Base-by-base conservation (phyloP, 2,113 vertebrate genomes). In the Carollia perspicillata region DNA sequence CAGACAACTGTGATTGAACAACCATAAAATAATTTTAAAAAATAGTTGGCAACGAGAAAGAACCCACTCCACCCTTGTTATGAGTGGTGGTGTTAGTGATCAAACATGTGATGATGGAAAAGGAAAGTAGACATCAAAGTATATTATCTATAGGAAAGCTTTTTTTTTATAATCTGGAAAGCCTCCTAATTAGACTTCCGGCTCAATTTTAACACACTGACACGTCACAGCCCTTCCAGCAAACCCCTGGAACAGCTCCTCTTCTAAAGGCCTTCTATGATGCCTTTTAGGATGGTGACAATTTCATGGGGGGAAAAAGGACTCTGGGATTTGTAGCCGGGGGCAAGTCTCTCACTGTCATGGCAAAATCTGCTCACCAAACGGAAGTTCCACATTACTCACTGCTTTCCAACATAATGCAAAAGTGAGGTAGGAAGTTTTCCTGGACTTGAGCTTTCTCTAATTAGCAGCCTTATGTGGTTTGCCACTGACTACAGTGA, bases 91-190 rank as follows among this genome's bases (percentile, higher is more conserved):
- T 18, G 17, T 40, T 26, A 3, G 13, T 0, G 18, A 35, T 0
- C 44, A 16, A 58, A 37, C 30, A 11, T 35, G 13, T 58, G 6
- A 65, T 4, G 35, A 14, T 53, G 12, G 23, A 40, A 79, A 7
- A 49, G 49, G 33, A 13, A 69, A 10, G 49, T 8, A 85, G 22
- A 88, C 81, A 86, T 51, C 90, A 78, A 80, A 80, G 40, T 37
- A 51, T 42, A 63, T 30, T 35, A 51, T 37, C 65, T 20, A n/a
- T 26, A 65, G 44, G 33, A 17, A 84, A 14, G 14, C n/a, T 42
- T 35, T 40, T 60, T 51, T 51, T 66, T n/a, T 53, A 68, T 18
- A 92, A 88, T 60, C 79, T 93, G 40, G 51, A 89, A 90, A 81
- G 55, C 14, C 66, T 58, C 60, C 89, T 28, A 78, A 30, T 75